Percentiles rank a stretch among this genome's conserved stretches.
Conservation (phyloP, 2,113 vertebrate genomes). For the Bambusicola thoracicus region DNA sequence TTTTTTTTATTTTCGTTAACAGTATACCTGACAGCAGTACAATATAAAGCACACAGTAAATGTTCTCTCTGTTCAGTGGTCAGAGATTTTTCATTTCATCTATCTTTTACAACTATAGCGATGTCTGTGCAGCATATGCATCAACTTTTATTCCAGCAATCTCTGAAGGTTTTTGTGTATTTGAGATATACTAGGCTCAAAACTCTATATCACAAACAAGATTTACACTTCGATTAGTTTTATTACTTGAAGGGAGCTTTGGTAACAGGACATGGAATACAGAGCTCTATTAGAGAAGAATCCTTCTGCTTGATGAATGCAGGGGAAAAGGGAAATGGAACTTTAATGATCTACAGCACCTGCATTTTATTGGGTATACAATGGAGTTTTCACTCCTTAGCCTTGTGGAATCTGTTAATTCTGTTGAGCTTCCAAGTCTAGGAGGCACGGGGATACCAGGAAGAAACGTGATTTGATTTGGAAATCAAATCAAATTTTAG, state of each 20-base stretch:
- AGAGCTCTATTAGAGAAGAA: not conserved
- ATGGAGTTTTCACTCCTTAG: not conserved
- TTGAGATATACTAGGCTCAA: not conserved
- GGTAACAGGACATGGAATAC: not conserved
- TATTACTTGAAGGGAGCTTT: not conserved
- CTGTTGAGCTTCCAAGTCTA: not conserved
- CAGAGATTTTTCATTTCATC: slow-evolving; percentile 8
- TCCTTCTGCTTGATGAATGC: not conserved
- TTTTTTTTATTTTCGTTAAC: slow-evolving; percentile 5
- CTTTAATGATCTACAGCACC: not conserved
- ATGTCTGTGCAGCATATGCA: fast-evolving
- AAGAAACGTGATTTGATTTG: not conserved
- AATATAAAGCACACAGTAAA: not conserved
- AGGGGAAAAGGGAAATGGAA: not conserved
- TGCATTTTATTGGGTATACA: not conserved
- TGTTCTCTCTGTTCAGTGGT: not conserved
- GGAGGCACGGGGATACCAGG: not conserved
- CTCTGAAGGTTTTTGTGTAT: not conserved
- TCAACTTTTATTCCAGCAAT: not conserved
- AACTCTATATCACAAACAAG: not conserved
- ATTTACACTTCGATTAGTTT: not conserved
- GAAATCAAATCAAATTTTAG: not conserved
- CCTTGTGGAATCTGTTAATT: not conserved
- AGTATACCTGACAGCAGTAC: not conserved
- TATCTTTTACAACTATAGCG: not conserved